These are phyloP conservation scores for Penaeus indicus DNA, from an alignment of 1,140 invertebrate species.

Conservation along the genomic window DNA sequence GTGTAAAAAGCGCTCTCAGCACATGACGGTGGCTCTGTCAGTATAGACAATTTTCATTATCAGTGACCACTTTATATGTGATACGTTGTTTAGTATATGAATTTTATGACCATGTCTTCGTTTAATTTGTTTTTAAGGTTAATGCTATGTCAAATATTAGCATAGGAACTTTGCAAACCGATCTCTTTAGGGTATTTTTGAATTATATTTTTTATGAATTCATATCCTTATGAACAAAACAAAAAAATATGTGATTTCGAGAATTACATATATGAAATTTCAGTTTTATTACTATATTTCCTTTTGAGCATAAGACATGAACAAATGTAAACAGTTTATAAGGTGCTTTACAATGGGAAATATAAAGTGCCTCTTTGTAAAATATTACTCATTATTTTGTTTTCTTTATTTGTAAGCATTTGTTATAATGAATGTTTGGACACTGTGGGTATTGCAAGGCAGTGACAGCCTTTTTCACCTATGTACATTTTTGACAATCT, in stretches of 20 bases:
- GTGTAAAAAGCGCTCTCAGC: constrained; percentile 34
- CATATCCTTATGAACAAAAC: constrained; percentile 41
- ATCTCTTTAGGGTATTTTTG: constrained; percentile 58
- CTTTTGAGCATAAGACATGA: constrained; percentile 44
- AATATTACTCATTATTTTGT: constrained; percentile 44
- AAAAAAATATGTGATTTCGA: background rate
- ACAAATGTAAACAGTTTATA: constrained; percentile 51
- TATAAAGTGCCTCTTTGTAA: constrained; percentile 49
- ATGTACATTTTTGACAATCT: background rate
- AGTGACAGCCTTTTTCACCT: constrained; percentile 18
- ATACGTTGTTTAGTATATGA: constrained; percentile 64
- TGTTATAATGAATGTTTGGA: constrained; percentile 54
- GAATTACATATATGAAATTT: constrained; percentile 35
- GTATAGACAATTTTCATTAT: constrained; percentile 43
- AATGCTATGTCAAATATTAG: constrained; percentile 36
- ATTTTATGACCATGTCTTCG: constrained; percentile 62
- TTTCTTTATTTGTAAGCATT: constrained; percentile 60
- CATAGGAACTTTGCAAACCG: constrained; percentile 47
- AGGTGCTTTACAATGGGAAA: constrained; percentile 40
- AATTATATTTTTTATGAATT: constrained; percentile 48
- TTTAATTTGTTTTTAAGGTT: constrained; percentile 54
- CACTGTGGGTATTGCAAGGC: constrained; percentile 10
- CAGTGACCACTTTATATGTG: constrained; percentile 60
- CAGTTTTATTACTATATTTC: constrained; percentile 43
- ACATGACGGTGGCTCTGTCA: constrained; percentile 48